Percentiles rank a stretch among this genome's conserved stretches.
Evolutionary conservation across 2,888 invertebrate genomes (phyloP).

Genomic region (Himalopsyche kuldschensis): DNA sequence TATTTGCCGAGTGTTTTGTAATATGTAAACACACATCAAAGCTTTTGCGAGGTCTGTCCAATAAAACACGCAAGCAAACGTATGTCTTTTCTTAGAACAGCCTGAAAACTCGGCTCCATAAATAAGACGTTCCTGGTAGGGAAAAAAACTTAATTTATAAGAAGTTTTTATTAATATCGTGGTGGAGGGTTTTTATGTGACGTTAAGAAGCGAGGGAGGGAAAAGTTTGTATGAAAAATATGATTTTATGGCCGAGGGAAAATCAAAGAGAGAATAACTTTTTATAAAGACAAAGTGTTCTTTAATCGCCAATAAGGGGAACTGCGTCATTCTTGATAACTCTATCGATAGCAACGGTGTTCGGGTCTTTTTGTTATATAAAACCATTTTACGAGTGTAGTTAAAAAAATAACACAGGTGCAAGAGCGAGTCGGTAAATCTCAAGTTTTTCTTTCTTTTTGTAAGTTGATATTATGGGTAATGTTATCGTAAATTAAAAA

Average conservation of each 20-base stretch:
- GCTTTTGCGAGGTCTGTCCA: neutral
- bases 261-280: constrained; percentile 25
- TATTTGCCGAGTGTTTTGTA: neutral
- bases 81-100: neutral
- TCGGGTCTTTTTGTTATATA: neutral
- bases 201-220: neutral
- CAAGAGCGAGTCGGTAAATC: neutral
- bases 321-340: neutral
- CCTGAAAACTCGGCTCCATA: constrained; percentile 6
- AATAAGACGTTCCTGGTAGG: constrained; percentile 1
- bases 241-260: neutral
- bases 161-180: constrained; percentile 18
- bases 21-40: neutral
- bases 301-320: constrained; percentile 14
- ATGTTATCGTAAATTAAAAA: neutral
- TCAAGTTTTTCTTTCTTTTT: neutral
- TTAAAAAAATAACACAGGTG: constrained; percentile 7
- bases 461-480: neutral
- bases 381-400: neutral
- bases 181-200: constrained; percentile 19
- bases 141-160: constrained; percentile 25
- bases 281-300: constrained; percentile 28
- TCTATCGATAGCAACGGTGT: neutral
- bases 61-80: neutral
- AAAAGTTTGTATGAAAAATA: constrained; percentile 13